Evolutionary conservation across 2,113 vertebrate species (phyloP), one percentile per base, ranked within the genome.

Genomic region (Leucosticte australis): DNA sequence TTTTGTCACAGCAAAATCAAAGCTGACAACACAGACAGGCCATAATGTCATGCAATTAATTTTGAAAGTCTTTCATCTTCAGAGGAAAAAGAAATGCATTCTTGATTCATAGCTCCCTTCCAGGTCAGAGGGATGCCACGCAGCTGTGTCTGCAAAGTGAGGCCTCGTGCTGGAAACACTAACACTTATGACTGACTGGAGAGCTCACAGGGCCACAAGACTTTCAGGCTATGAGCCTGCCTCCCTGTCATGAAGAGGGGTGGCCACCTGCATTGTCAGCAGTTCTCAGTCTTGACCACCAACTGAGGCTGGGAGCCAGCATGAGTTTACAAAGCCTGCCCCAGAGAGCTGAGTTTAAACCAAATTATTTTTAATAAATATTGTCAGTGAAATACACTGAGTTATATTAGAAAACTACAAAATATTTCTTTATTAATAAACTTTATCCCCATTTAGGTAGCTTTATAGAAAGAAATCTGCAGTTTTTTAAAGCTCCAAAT

Each of bases 1-100:
- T 52, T 82, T 21, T 91, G 89, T 85, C 87, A 80, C 87, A 77
- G 50, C 87, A 89, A 65, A 95, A 96, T 90, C 89, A 73, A 70
- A 94, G 70, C 87, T 94, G 96, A 95, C 94, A 95, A 69, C 35
- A 65, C 75, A 74, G 87, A 87, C 71, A 16, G 92, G 75, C 84
- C 82, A 46, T 46, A 88, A 92, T 70, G 90, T 14, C 93, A n/a
- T 21, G 53, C 78, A 92, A 80, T 95, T 92, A 80, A 90, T 94
- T 83, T 71, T 27, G 52, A 85, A 82, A 93, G 89, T 52, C 83
- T 90, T 96, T 92, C 81, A 63, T 83, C 81, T 79, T 83, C 50
- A 46, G 59, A 77, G 50, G 65, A 26, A 77, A 75, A 80, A 77
- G 37, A 92, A 80, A 67, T 4, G 52, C 10, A 2, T 82, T 79